Conservation (phyloP, 2,888 invertebrate species). For the Dryobota labecula region DNA sequence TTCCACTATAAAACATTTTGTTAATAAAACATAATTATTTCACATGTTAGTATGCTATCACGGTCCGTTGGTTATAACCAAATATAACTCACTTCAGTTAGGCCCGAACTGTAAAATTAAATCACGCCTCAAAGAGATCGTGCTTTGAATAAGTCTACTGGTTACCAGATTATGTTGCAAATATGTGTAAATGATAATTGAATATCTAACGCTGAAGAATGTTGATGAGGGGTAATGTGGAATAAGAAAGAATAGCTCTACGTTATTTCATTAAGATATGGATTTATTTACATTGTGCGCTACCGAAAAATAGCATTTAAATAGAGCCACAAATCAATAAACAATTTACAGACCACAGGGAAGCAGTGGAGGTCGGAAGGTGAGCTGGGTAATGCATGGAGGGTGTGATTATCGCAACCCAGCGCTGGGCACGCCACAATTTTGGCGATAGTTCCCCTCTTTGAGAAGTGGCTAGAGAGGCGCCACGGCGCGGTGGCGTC, state of each 20-base stretch:
- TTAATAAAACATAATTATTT: conserved; percentile 29
- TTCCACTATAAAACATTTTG: not conserved
- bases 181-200: conserved; percentile 67
- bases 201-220: conserved; percentile 46
- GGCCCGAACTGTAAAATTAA: conserved; percentile 63
- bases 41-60: conserved; percentile 59
- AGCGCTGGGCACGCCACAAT: too few species aligned
- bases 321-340: too few species aligned
- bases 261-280: too few species aligned
- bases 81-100: conserved; percentile 54
- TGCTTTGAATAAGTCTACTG: conserved; percentile 61
- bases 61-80: conserved; percentile 49
- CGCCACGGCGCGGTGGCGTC: too few species aligned
- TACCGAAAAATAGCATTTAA: too few species aligned
- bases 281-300: too few species aligned
- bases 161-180: conserved; percentile 56
- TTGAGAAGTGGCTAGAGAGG: too few species aligned
- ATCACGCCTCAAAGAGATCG: conserved; percentile 67
- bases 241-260: not conserved
- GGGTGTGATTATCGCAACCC: too few species aligned
- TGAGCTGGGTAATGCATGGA: too few species aligned
- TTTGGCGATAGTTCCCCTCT: too few species aligned
- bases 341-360: too few species aligned
- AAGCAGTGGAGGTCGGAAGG: too few species aligned
- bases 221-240: conserved; percentile 18